phyloP scores from a whole-genome alignment of 1,140 invertebrate species.

The Trichonephila clavata region DNA sequence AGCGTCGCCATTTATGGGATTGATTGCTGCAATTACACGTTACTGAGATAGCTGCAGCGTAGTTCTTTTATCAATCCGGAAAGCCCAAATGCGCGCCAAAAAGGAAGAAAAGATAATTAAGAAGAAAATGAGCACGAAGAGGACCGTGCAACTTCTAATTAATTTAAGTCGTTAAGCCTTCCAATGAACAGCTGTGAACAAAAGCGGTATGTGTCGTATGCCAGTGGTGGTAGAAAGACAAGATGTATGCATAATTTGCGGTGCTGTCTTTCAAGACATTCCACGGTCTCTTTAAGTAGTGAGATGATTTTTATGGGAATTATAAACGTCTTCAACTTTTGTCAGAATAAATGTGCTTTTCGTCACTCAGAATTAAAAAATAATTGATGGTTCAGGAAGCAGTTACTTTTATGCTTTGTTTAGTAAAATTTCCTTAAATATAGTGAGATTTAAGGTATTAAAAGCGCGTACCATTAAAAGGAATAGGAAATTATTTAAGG shows the following conservation, averaged over 20 bases:
- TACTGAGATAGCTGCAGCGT: not conserved
- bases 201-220: not conserved
- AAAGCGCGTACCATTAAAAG: too few relatives aligned
- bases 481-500: too few relatives aligned
- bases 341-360: slow-evolving; percentile 15
- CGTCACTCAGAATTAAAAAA: not conserved
- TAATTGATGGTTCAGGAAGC: too few relatives aligned
- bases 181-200: slow-evolving; percentile 4
- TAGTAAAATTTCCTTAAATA: too few relatives aligned
- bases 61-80: slow-evolving; percentile 35
- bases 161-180: slow-evolving; percentile 66
- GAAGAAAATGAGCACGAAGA: slow-evolving; percentile 57
- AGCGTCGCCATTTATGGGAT: slow-evolving; percentile 11
- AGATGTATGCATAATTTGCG: slow-evolving; percentile 13
- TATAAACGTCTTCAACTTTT: not conserved
- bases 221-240: not conserved
- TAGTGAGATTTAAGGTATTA: too few relatives aligned
- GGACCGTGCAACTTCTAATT: slow-evolving; percentile 62
- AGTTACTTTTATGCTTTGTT: too few relatives aligned
- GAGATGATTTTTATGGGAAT: slow-evolving; percentile 29
- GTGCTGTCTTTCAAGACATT: slow-evolving; percentile 25
- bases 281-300: not conserved
- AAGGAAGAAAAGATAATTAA: slow-evolving; percentile 69
- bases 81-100: not conserved
- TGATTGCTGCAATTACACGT: slow-evolving; percentile 44